Base-by-base conservation (phyloP, 92 coral and sea anemone species). In the Siderastrea siderea region DNA sequence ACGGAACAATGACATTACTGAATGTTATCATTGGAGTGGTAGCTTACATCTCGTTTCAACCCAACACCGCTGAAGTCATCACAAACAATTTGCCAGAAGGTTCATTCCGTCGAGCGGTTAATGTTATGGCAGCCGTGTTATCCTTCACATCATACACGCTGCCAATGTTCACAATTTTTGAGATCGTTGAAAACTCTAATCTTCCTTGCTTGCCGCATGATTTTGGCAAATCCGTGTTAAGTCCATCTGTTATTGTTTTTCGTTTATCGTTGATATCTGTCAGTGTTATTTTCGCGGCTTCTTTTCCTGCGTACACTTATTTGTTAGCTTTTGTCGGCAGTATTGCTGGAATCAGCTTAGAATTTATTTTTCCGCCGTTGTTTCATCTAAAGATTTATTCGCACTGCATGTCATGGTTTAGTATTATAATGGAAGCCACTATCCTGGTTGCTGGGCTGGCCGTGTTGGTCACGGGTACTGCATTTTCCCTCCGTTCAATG, bases 91-190 rank as follows among this genome's bases (percentile, higher is more conserved):
- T 97, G 55, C 99, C 99, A 19, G 93, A 93, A 50, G 98, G 99
- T 16, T 71, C 97, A 45, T 95, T 95, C 47, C 94, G 96, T 75
- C 77, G 77, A 45, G 78, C 93, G 3, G 91, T 97, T 15, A 94
- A 94, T 68, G 78, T 95, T 12, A 97, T 92, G 95, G 99, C 99
- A 12, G 95, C 98, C 9, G 85, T 97, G 6, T 88, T 97, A 4
- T 95, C 98, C 16, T 90, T 97, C 12, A 94, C 99, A 8, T 97
- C 99, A 4, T 95, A 95, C 87, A 97, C 99, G 3, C 92, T 97
- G 2, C 99, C 99, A 59, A 92, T 97, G 98, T 97, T 97, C 88
- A 97, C 99, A 3, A 89, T 95, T 48, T 97, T 97, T 73, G 98
- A 97, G 62, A 90, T 97, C 55, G 86, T 93, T 47, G 94, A 95